Evolutionary conservation across 2,888 invertebrate species (phyloP), one percentile per base, ranked within the genome.

Genomic region (Noctua pronuba): DNA sequence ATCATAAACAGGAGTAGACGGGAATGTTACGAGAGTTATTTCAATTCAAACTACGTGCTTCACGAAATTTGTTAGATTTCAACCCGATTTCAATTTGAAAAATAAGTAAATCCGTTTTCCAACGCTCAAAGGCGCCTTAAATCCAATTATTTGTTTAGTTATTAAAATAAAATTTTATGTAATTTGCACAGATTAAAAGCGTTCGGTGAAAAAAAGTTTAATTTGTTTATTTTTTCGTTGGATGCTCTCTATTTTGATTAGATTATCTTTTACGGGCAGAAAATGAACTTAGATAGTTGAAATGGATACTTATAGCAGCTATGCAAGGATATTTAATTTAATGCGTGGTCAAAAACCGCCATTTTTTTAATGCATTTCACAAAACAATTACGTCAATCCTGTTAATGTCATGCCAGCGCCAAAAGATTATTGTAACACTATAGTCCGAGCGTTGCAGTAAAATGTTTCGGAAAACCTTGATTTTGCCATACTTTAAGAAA

Each of bases 21-120:
- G n/a, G 13, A 68, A 75, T 73, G 58, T 79, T 75, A 83, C 44
- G 73, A 84, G 87, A 89, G 79, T 83, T 85, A 85, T 88, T 90
- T 76, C 75, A 84, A 89, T 90, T 90, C 85, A 69, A 77, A 69
- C 72, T 76, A 84, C 89, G 89, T 88, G 77, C 84, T 77, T 60
- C 62, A 71, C 73, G 66, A 84, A 77, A 68, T 80, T 79, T 55
- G 60, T 64, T 66, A 66, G 16, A 74, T 76, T 86, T 64, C 49
- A 83, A 86, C 83, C 72, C 64, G 78, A 87, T 88, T 89, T 86
- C 85, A 88, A 89, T 87, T 89, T 84, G 67, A 89, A 88, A 90
- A 89, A 88, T 88, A 88, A 89, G 88, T 91, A 86, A 88, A 90
- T 88, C 81, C 84, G 69, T 84, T 86, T 84, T 85, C 31, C 52